Conservation (phyloP, 2,888 invertebrate species). For the Keiferia lycopersicella region DNA sequence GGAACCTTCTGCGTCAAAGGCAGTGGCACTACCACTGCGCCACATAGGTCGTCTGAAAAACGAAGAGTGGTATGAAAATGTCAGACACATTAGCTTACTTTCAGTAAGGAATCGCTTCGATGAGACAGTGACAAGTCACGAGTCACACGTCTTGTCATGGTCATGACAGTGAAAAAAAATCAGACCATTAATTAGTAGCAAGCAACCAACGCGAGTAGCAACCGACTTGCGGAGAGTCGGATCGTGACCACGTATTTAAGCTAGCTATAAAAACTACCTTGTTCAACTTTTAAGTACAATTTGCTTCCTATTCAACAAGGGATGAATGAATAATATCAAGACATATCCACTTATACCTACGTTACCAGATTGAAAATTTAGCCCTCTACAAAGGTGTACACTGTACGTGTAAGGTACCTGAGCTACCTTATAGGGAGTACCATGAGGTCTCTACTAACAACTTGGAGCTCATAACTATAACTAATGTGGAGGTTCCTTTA, state of each 20-base stretch:
- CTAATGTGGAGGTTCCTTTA: too few species aligned
- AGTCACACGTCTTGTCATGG: slow-evolving; percentile 38
- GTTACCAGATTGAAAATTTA: too few species aligned
- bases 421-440: too few species aligned
- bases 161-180: slow-evolving; percentile 38
- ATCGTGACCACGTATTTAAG: slow-evolving; percentile 6
- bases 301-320: background rate
- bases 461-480: too few species aligned
- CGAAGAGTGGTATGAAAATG: slow-evolving; percentile 52
- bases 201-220: background rate
- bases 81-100: slow-evolving; percentile 61
- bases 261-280: slow-evolving; percentile 16
- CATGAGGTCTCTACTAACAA: too few species aligned
- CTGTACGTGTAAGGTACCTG: too few species aligned
- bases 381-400: too few species aligned
- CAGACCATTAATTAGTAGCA: slow-evolving; percentile 24
- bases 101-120: slow-evolving; percentile 25
- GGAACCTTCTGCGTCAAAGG: too few species aligned
- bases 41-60: too few species aligned
- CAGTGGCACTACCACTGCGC: too few species aligned
- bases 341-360: too few species aligned
- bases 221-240: slow-evolving; percentile 2
- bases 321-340: too few species aligned
- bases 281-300: background rate
- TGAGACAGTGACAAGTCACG: slow-evolving; percentile 50